phyloP scores from a whole-genome alignment of 2,113 vertebrate species.

The Engystomops pustulosus region DNA sequence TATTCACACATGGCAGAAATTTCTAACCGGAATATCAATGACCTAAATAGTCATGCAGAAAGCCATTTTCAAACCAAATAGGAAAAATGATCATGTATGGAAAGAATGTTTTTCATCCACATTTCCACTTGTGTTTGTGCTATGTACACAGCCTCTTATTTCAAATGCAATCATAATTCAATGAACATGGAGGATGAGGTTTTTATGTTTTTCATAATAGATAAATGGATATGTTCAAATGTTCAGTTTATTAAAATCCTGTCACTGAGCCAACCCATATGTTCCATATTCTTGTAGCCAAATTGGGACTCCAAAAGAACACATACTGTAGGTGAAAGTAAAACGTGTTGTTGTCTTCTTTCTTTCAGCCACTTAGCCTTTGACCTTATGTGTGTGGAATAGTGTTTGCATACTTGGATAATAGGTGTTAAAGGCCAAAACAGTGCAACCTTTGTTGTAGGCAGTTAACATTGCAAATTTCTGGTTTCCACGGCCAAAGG shows the following conservation, averaged over 20 bases:
- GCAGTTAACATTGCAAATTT: conserved; percentile 11
- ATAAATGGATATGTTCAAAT: no score
- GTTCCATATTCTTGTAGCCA: background rate
- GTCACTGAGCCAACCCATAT: no score
- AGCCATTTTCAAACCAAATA: no score
- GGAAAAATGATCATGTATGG: no score
- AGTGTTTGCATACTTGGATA: conserved; percentile 9
- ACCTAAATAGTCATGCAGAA: background rate
- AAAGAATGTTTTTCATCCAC: no score
- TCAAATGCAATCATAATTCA: no score
- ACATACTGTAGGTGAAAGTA: background rate
- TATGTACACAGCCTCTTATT: no score
- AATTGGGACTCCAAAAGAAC: background rate
- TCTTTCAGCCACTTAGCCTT: conserved; percentile 2
- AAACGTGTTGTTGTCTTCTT: background rate
- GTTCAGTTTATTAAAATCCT: no score
- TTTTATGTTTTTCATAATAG: no score
- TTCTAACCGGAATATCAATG: background rate
- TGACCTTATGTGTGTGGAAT: conserved; percentile 12
- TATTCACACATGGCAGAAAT: background rate
- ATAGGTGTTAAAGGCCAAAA: conserved; percentile 27
- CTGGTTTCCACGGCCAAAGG: conserved; percentile 20
- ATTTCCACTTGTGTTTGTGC: no score
- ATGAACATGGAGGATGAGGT: no score
- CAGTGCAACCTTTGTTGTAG: conserved; percentile 21